Base-by-base conservation (phyloP, 2,113 vertebrate species). In the Psilopsiagon aurifrons region DNA sequence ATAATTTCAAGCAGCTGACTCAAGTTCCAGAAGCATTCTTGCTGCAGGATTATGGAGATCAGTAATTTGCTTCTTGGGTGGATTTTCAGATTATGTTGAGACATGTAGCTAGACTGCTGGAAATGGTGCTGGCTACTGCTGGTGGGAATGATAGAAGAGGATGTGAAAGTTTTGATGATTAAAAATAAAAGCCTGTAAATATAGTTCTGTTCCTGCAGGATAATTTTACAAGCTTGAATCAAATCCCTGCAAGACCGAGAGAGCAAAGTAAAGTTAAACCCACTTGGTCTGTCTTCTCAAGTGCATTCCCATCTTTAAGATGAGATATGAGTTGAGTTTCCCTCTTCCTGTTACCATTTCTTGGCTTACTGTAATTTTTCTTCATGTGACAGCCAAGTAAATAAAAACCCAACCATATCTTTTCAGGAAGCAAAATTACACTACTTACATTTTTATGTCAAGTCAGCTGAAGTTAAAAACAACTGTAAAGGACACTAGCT, bases 171-270 rank as follows among this genome's bases (percentile, higher is more conserved):
- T 57, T 11, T 77, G 39, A 76, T 76, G 77, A 60, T 88, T 88
- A 82, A 92, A 96, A 84, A 57, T 24, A 8, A 8, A 67, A 68
- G 29, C 77, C 73, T 92, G n/a, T 90, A 94, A 93, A 93, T 51
- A 83, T 33, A 96, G 28, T 47, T 81, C 46, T 84, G 60, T 63
- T 69, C 49, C 47, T 68, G 69, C 10, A 59, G 80, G 46, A 57
- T 88, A 44, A 69, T 78, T 91, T 80, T 73, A 18, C 86, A 79
- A 94, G 39, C 12, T 47, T 89, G 52, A 92, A 70, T 55, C 59
- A 76, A 92, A 43, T 44, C 11, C 86, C 71, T 52, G 20, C 9
- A 39, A 41, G 49, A 41, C 15, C 28, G 64, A 31, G 33, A 88
- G 13, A 89, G 67, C 44, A 59, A 83, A 86, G 33, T 37, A 70